These are phyloP conservation scores for Drosophila rellima DNA, from an alignment of 2,888 invertebrate species.

Conservation along the genomic window DNA sequence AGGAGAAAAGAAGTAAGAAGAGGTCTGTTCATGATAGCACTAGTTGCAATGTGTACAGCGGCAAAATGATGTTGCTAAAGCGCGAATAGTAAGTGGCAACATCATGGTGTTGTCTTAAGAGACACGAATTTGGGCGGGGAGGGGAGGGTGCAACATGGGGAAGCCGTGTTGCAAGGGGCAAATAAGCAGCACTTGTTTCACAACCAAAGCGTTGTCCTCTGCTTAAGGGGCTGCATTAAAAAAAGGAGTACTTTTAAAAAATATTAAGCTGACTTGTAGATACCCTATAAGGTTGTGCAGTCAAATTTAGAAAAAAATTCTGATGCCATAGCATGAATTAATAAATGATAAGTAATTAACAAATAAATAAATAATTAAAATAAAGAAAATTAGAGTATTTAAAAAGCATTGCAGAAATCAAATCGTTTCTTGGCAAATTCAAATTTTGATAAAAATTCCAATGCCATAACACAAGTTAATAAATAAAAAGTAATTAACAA, in stretches of 20 bases:
- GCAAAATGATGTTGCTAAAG: conserved; percentile 60
- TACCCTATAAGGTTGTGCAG: conserved; percentile 11
- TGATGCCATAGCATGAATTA: too few relatives aligned
- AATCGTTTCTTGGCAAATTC: too few relatives aligned
- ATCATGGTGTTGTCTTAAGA: conserved; percentile 51
- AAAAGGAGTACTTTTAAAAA: conserved; percentile 1
- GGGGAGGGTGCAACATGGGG: neutral
- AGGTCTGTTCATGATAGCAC: conserved; percentile 12
- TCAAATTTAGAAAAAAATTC: too few relatives aligned
- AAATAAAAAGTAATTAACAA: too few relatives aligned
- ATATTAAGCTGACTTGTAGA: neutral
- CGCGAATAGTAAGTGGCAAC: conserved; percentile 74
- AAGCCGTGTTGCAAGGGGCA: neutral
- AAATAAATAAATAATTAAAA: too few relatives aligned
- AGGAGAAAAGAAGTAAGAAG: neutral
- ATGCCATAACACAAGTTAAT: too few relatives aligned
- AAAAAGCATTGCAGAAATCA: too few relatives aligned
- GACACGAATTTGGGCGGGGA: neutral
- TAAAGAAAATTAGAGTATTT: too few relatives aligned
- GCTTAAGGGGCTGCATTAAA: conserved; percentile 45
- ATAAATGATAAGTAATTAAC: too few relatives aligned
- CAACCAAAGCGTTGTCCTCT: conserved; percentile 38
- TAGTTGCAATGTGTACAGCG: conserved; percentile 26
- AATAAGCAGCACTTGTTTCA: conserved; percentile 23
- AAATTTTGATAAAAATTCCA: too few relatives aligned